Percentiles rank a stretch among this genome's conserved stretches.
Evolutionary conservation across 2,888 invertebrate genomes (phyloP).

Genomic region (Drosophila maculinotata): DNA sequence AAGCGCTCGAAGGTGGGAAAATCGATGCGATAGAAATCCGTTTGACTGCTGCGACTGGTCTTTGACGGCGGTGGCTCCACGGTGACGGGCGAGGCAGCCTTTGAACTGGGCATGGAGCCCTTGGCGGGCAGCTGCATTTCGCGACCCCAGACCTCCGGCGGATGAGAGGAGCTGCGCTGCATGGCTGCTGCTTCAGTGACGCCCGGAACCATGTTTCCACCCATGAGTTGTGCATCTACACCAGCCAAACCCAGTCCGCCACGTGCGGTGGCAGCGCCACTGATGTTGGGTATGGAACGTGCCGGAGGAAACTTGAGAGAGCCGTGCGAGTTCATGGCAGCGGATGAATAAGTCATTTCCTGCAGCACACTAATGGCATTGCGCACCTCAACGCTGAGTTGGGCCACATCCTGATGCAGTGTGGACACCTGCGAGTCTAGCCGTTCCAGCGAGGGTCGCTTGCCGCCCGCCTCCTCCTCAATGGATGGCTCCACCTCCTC

Average conservation of each 20-base stretch:
- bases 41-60: slow-evolving; percentile 78
- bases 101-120: slow-evolving; percentile 47
- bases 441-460: slow-evolving; percentile 87
- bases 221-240: slow-evolving; percentile 37
- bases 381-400: slow-evolving; percentile 93
- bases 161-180: slow-evolving; percentile 93
- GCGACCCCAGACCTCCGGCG: slow-evolving; percentile 93
- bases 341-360: slow-evolving; percentile 90
- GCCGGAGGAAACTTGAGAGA: slow-evolving; percentile 88
- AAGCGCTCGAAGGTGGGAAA: slow-evolving; percentile 84
- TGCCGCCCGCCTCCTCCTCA: slow-evolving; percentile 73
- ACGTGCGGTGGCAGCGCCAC: slow-evolving; percentile 82
- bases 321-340: slow-evolving; percentile 85
- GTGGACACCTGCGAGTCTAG: slow-evolving; percentile 93
- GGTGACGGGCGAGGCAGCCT: slow-evolving; percentile 46
- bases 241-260: slow-evolving; percentile 71
- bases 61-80: slow-evolving; percentile 30
- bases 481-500: slow-evolving; percentile 57
- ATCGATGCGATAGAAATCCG: slow-evolving; percentile 83
- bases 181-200: slow-evolving; percentile 83
- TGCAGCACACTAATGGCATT: slow-evolving; percentile 94
- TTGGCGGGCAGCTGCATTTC: slow-evolving; percentile 84
- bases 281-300: slow-evolving; percentile 93
- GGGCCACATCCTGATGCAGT: slow-evolving; percentile 93
- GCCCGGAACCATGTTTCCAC: too few species aligned